These are phyloP conservation scores for Rhynchomys soricoides DNA, from an alignment of 2,113 vertebrate genomes.

Conservation along the genomic window DNA sequence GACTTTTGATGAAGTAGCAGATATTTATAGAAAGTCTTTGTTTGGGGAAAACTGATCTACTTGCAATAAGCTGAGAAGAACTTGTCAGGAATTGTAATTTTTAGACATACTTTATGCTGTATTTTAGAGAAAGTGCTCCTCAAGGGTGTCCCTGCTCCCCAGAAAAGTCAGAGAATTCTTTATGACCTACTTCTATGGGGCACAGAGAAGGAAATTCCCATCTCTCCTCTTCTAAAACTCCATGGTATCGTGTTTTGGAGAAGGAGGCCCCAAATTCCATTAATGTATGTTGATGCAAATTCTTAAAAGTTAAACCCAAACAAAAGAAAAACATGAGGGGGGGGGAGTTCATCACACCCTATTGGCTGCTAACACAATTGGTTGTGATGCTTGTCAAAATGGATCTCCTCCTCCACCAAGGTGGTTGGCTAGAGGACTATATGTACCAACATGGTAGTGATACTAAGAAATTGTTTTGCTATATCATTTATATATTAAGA, in stretches of 20 bases:
- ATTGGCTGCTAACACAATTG: neutral
- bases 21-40: neutral
- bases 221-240: neutral
- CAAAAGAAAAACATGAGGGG: slow-evolving; percentile 1
- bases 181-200: neutral
- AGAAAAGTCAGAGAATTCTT: neutral
- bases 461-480: neutral
- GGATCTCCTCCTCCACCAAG: neutral
- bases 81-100: neutral
- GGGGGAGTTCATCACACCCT: neutral
- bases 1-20: neutral
- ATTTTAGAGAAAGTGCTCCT: neutral
- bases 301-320: slow-evolving; percentile 42
- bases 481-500: neutral
- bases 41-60: neutral
- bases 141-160: neutral
- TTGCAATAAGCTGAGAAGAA: neutral
- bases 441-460: neutral
- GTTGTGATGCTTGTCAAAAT: neutral
- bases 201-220: neutral
- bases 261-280: neutral
- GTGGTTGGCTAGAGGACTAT: neutral
- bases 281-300: neutral
- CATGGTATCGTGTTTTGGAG: neutral
- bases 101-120: neutral